These are phyloP conservation scores for Agonum fuliginosum DNA, from an alignment of 2,888 invertebrate genomes.

Conservation along the genomic window DNA sequence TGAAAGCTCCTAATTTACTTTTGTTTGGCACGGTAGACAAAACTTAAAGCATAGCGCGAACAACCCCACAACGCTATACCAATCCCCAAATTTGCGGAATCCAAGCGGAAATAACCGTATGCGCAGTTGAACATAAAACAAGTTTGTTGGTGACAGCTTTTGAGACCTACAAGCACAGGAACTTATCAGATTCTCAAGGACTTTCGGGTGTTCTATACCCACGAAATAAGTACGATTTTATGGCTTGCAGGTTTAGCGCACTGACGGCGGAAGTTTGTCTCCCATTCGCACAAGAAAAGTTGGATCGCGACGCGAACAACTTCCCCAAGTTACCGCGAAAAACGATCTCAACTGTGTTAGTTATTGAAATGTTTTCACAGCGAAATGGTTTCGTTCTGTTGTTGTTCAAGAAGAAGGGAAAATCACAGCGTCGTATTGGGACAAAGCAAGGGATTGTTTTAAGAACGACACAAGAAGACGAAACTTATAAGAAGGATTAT, in stretches of 20 bases:
- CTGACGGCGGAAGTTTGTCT: slow-evolving; percentile 16
- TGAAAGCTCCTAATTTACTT: slow-evolving; percentile 25
- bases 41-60: background rate
- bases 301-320: slow-evolving; percentile 28
- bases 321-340: slow-evolving; percentile 49
- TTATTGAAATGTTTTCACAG: slow-evolving; percentile 59
- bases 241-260: slow-evolving; percentile 41
- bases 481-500: background rate
- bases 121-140: slow-evolving; percentile 54
- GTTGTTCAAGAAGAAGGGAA: slow-evolving; percentile 6
- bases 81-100: slow-evolving; percentile 27
- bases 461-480: slow-evolving; percentile 1
- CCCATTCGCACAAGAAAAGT: slow-evolving; percentile 43
- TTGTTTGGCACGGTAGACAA: background rate
- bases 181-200: slow-evolving; percentile 60
- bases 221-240: slow-evolving; percentile 59
- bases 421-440: background rate
- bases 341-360: slow-evolving; percentile 57
- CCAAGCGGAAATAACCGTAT: slow-evolving; percentile 33
- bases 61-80: slow-evolving; percentile 1
- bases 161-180: slow-evolving; percentile 56
- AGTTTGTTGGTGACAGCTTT: slow-evolving; percentile 59
- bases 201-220: slow-evolving; percentile 51
- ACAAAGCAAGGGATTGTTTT: slow-evolving; percentile 27
- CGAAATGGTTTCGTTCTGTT: slow-evolving; percentile 37